Evolutionary conservation across 2,888 invertebrate species (phyloP), one percentile per base, ranked within the genome.

Genomic region (Aricia artaxerxes): DNA sequence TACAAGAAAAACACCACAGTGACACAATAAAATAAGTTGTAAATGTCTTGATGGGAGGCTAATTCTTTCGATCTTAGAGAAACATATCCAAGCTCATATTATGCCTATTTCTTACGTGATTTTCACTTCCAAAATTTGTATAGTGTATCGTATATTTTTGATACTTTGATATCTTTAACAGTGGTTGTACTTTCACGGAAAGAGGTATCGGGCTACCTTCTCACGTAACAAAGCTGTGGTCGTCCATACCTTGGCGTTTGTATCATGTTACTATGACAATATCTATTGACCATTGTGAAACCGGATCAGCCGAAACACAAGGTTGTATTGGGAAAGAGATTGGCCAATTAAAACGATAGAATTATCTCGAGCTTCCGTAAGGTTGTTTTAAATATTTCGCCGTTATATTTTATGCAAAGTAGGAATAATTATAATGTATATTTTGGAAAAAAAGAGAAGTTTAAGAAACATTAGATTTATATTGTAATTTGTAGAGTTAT

Each of bases 301-400:
- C 81, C 84, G 84, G 84, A 84, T 81, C 81, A 79, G 77, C 80
- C 79, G 78, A 81, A 78, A 81, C 80, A 69, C 84, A 84, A 84
- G 84, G 84, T 82, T 83, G 49, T 79, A 78, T 83, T 81, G 80
- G 77, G 80, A 83, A 83, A 84, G 76, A 53, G 53, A 76, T 3
- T 76, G 76, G 57, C 24, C 2, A 44, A 49, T 49, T 75, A 44
- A 24, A 69, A 35, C 35, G 5, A 16, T 69, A 69, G 16, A 69
- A 69, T 69, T 69, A 69, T 69, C 69, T 69, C 11, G 13, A 11
- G 69, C 35, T 69, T 69, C 69, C 35, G 11, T 64, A 31, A 69
- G 35, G 24, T 64, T 11, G 11, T 35, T 31, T 11, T 11, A 35
- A 11, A 24, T 69, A 49, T 49, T 9, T 49, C 49, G 49, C 49